Evolutionary conservation across 2,797 vertebrate genomes (phyloP).

Genomic region (Alauda arvensis): DNA sequence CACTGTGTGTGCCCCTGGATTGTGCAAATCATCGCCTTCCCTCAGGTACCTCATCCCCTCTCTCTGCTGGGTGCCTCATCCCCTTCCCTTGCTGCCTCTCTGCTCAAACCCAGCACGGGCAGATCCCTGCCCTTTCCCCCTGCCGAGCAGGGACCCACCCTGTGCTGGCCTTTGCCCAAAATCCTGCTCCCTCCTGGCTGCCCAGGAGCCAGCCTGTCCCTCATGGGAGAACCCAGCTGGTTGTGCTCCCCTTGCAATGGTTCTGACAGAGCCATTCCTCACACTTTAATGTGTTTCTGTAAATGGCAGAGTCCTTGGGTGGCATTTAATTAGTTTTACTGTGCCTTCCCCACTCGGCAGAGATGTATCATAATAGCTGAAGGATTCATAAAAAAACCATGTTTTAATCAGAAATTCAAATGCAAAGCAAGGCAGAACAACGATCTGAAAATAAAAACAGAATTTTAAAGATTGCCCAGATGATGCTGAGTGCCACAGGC

Average conservation of each 20-base stretch:
- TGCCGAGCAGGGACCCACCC: rapidly evolving
- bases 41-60: background rate
- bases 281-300: background rate
- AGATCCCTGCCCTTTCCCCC: rapidly evolving
- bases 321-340: constrained; percentile 30
- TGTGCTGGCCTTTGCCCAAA: rapidly evolving
- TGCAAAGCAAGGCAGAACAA: background rate
- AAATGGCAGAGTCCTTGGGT: background rate
- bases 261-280: background rate
- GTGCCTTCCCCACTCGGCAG: background rate
- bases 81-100: background rate
- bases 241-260: background rate
- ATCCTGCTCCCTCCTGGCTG: background rate
- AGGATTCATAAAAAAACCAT: background rate
- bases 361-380: background rate
- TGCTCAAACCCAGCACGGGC: background rate
- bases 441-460: background rate
- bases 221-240: rapidly evolving
- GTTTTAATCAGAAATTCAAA: background rate
- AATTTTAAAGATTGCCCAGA: background rate
- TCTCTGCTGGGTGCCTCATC: background rate
- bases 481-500: background rate
- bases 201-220: background rate
- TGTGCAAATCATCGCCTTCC: background rate
- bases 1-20: no score